Evolutionary conservation across 2,797 vertebrate species (phyloP), one percentile per base, ranked within the genome.

Genomic region (Toxotes lorentzi): DNA sequence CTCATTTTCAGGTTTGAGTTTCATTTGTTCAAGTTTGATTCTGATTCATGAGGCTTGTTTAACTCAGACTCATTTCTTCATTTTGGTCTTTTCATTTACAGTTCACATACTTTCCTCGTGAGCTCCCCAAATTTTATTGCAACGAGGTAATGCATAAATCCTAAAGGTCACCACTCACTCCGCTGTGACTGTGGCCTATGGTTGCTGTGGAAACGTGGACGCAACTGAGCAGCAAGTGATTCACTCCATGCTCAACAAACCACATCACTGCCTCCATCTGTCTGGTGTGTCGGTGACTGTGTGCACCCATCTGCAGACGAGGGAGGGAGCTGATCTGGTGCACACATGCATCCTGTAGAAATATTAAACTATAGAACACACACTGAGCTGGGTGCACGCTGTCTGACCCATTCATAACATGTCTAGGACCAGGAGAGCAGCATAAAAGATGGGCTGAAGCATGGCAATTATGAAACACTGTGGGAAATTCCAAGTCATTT

Each of bases 251-350:
- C 41, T 70, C 75, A 43, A n/a, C 83, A 35, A 30, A 76, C 56
- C 76, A 24, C 69, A 76, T 76, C 82, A 63, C 62, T 27, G 0
- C 67, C 72, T 84, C 83, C 82, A 73, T 87, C 80, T 83, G 85
- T 73, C 56, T 50, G 62, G 24, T 45, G 24, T 60, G 47, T 50
- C 53, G 6, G 34, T 56, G 81, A 65, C 80, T 59, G 65, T 12
- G 76, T 38, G 68, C 73, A 17, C 4, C 73, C 76, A 61, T 78
- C 79, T 81, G 83, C 13, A 70, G 62, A 53, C 3, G n/a, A 74
- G 40, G 51, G 76, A 17, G 69, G 73, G 47, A 34, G 67, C 23
- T 4, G 67, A 59, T 77, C 23, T 66, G 65, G 81, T 69, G 27
- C 67, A 48, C 23, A 61, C 65, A 14, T 43, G n/a, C 30, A 14